A percentile compares a stretch with the other conserved stretches of the same genome.
Conservation (phyloP, 2,113 vertebrate genomes). For the Cyanocitta stelleri region DNA sequence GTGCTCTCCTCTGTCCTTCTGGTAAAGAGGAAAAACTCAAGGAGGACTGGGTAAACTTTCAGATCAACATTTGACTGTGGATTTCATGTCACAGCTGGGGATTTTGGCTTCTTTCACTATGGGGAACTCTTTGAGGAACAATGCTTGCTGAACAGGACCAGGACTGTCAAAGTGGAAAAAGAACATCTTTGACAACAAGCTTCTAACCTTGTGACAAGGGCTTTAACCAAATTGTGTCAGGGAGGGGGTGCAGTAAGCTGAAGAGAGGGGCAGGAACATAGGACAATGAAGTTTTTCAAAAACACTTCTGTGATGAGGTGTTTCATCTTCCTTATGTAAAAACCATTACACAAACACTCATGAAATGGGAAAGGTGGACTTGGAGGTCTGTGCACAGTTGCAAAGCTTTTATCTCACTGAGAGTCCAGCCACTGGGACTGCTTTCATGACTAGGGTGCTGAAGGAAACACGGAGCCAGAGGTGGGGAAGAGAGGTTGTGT, state of each 20-base stretch:
- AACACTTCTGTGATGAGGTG: background rate
- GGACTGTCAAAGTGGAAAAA: background rate
- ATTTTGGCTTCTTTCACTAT: background rate
- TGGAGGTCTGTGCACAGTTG: background rate
- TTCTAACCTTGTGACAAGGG: background rate
- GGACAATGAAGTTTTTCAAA: background rate
- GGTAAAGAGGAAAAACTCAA: background rate
- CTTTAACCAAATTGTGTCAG: background rate
- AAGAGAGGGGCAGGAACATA: background rate
- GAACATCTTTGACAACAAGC: background rate
- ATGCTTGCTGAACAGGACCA: background rate
- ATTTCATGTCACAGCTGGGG: background rate
- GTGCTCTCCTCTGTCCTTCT: background rate
- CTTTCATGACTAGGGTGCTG: background rate
- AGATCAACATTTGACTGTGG: background rate
- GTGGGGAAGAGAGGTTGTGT: background rate
- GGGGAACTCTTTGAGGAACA: background rate
- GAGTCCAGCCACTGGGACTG: background rate
- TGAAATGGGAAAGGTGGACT: background rate
- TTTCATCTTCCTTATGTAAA: background rate
- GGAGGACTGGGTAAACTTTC: background rate
- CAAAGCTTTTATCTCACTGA: background rate
- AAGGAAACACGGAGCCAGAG: accelerated
- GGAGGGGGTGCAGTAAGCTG: background rate
- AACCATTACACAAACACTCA: background rate